Percentiles rank a stretch among this genome's conserved stretches.
These are phyloP conservation scores for Trichacis sp. DNA, from an alignment of 2,888 invertebrate genomes.

Conservation along the genomic window DNA sequence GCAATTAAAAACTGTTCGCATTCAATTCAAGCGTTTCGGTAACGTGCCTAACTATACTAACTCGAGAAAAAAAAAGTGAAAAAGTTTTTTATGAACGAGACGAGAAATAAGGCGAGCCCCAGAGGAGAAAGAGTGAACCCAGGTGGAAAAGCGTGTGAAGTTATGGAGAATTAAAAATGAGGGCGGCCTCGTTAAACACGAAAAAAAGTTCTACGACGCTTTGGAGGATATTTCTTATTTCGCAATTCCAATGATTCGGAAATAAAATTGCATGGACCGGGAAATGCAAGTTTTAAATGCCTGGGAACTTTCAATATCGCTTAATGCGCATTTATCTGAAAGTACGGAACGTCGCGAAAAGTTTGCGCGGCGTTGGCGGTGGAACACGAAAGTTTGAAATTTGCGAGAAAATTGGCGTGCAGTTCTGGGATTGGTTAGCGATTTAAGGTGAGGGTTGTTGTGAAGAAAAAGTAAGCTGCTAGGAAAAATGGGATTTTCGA, in stretches of 20 bases:
- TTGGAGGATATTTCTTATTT: not conserved
- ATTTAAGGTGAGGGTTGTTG: no score
- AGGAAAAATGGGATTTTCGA: no score
- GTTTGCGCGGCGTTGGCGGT: not conserved
- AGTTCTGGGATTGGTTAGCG: not conserved
- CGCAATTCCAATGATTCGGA: not conserved
- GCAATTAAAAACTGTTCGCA: not conserved
- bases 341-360: not conserved
- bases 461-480: no score
- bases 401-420: not conserved
- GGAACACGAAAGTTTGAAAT: not conserved
- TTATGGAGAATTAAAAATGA: not conserved
- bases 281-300: not conserved
- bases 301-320: not conserved
- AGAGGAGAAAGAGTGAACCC: not conserved
- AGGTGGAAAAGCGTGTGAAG: not conserved
- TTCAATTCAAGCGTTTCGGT: not conserved
- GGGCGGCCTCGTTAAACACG: not conserved
- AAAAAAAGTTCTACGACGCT: not conserved
- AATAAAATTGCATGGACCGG: not conserved
- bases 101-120: no score
- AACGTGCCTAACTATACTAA: not conserved
- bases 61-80: not conserved
- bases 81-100: no score
- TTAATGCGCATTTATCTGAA: not conserved